Evolutionary conservation across 2,113 vertebrate species (phyloP), one percentile per base, ranked within the genome.

Genomic region (Lampris incognitus): DNA sequence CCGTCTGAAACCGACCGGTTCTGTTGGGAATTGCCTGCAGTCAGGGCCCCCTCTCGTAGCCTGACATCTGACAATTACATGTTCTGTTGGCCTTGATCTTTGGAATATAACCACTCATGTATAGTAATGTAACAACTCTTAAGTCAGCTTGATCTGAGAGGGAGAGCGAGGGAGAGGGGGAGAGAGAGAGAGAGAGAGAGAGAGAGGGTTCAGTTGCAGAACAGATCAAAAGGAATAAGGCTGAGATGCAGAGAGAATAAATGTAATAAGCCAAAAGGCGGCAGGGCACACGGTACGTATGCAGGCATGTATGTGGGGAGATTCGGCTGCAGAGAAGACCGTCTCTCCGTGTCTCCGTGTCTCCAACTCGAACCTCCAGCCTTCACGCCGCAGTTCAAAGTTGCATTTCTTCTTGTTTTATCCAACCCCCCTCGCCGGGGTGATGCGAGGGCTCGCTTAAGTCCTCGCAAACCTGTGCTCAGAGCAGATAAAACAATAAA

Each of bases 71-170:
- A 84, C 80, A 83, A 57, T 66, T 48, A 37, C 56, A 44, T 65
- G 60, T 74, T 60, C 49, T 55, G 46, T 62, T 72, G 46, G 13
- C 72, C 73, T 85, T 85, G 74, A 84, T 88, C 83, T 80, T 10
- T 40, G 42, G 44, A 46, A 62, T 72, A 68, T 46, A 77, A 66
- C 58, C 42, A 71, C 40, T 62, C 66, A 84, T 78, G 66, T 76
- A 48, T 61, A 76, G 82, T 82, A 58, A 81, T 62, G 76, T 60
- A 85, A 83, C 49, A 66, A 36, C 51, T 36, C 61, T 63, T 59
- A 46, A 74, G 51, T 55, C 13, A 41, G 73, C 65, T 49, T 37
- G 10, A 65, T 79, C 64, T 56, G 46, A 68, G 54, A 9, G 41
- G 3, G 8, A 72, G 7, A 36, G 46, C 11, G 13, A 24, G 39